These are phyloP conservation scores for Epirrhoe tristata DNA, from an alignment of 2,888 invertebrate species.

Conservation along the genomic window DNA sequence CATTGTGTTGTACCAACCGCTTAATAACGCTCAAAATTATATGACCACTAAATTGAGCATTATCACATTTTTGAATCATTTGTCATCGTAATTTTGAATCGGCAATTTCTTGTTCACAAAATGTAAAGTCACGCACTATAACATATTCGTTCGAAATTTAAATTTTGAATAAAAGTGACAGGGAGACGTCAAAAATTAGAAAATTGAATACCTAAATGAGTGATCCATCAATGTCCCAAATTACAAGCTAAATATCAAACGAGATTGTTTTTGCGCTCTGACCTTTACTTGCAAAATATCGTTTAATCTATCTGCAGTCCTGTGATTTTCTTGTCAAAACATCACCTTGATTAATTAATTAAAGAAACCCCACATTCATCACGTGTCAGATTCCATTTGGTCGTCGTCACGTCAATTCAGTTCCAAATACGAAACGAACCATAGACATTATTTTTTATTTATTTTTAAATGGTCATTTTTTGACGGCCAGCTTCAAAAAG, in stretches of 20 bases:
- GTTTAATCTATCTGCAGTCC: constrained; percentile 41
- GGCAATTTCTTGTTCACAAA: constrained; percentile 13
- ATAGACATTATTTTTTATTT: constrained; percentile 44
- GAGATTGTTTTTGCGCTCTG: constrained; percentile 27
- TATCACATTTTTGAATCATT: constrained; percentile 28
- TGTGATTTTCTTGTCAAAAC: constrained; percentile 48
- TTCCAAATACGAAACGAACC: constrained; percentile 32
- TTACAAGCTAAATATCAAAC: constrained; percentile 23
- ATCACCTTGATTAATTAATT: constrained; percentile 52
- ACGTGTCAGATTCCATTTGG: constrained; percentile 58
- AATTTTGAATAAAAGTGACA: constrained; percentile 18
- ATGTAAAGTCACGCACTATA: constrained; percentile 11
- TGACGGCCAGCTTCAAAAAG: constrained; percentile 50
- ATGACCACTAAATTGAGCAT: constrained; percentile 28
- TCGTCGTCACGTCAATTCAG: constrained; percentile 61
- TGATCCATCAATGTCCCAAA: constrained; percentile 34
- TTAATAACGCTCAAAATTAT: constrained; percentile 50
- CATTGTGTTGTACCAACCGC: constrained; percentile 34
- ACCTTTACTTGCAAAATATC: constrained; percentile 42
- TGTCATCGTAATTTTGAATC: constrained; percentile 28
- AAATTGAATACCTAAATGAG: constrained; percentile 28
- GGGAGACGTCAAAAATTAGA: constrained; percentile 19
- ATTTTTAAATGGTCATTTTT: constrained; percentile 41
- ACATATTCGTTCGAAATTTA: not conserved
- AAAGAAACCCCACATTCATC: constrained; percentile 59